Conservation (phyloP, 2,113 vertebrate genomes). For the Gnathonemus echidnorhynchus region DNA sequence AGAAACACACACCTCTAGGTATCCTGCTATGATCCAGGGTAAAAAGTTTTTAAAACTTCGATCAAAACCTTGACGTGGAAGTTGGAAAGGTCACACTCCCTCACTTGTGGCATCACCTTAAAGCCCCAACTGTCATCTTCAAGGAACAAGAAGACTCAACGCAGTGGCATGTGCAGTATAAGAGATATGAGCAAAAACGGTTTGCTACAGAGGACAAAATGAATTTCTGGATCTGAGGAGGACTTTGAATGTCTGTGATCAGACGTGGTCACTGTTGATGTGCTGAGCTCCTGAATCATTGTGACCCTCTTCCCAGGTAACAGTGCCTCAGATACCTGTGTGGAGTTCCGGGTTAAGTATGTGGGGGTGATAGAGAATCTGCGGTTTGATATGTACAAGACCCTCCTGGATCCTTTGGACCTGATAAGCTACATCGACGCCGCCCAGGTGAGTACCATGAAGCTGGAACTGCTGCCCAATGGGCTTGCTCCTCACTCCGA, state of each 20-base stretch:
- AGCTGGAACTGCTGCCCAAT: background rate
- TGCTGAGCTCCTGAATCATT: background rate
- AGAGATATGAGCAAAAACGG: background rate
- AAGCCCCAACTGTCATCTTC: background rate
- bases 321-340: conserved; percentile 75
- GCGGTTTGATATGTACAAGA: conserved; percentile 73
- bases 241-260: background rate
- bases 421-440: conserved; percentile 94
- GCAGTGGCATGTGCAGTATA: background rate
- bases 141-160: background rate
- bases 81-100: background rate
- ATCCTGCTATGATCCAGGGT: background rate
- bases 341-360: conserved; percentile 90
- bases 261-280: background rate
- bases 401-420: conserved; percentile 76
- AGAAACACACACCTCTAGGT: background rate
- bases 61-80: background rate
- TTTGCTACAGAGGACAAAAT: background rate
- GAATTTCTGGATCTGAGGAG: background rate
- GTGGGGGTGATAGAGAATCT: conserved; percentile 87
- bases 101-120: background rate
- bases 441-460: conserved; percentile 72
- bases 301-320: conserved; percentile 58
- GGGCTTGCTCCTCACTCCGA: background rate
- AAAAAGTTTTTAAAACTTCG: background rate